A percentile compares a stretch with the other conserved stretches of the same genome.
Conservation (phyloP, 2,797 vertebrate genomes). For the Lutjanus campechanus region DNA sequence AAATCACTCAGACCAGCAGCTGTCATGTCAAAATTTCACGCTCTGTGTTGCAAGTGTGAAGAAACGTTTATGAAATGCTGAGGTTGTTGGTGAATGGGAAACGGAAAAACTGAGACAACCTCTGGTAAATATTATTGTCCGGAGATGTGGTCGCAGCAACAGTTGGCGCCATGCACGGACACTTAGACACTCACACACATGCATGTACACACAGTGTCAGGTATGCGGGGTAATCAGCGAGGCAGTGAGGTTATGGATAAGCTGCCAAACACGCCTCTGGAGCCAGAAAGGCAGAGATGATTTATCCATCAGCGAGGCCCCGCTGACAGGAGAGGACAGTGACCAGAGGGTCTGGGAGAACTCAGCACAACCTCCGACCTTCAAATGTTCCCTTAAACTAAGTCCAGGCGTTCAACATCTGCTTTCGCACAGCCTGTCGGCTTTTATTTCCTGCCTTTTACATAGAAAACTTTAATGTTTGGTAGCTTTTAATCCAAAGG, state of each 20-base stretch:
- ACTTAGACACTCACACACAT: constrained; percentile 1
- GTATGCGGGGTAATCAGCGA: constrained; percentile 59
- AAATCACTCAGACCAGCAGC: not conserved
- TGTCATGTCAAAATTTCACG: constrained; percentile 2
- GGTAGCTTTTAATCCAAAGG: constrained; percentile 29
- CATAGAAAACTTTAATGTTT: constrained; percentile 37
- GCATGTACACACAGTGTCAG: constrained; percentile 47
- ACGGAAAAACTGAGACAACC: constrained; percentile 19
- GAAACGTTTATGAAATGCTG: constrained; percentile 11
- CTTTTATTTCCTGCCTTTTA: constrained; percentile 53
- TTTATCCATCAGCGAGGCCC: constrained; percentile 29
- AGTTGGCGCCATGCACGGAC: constrained; percentile 29
- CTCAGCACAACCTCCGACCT: constrained; percentile 44
- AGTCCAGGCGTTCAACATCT: constrained; percentile 55
- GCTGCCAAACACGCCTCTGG: constrained; percentile 43
- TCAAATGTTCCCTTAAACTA: constrained; percentile 39
- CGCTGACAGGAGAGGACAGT: constrained; percentile 18
- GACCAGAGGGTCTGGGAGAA: constrained; percentile 42
- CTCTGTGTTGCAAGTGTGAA: constrained; percentile 13
- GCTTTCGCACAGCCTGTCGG: constrained; percentile 41
- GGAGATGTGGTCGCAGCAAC: constrained; percentile 31
- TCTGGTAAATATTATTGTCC: constrained; percentile 45
- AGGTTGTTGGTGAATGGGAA: constrained; percentile 1
- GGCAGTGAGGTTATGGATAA: constrained; percentile 55
- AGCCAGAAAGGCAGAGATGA: constrained; percentile 44